Base-by-base conservation (phyloP, 2,113 vertebrate genomes). In the Gobio gobio region DNA sequence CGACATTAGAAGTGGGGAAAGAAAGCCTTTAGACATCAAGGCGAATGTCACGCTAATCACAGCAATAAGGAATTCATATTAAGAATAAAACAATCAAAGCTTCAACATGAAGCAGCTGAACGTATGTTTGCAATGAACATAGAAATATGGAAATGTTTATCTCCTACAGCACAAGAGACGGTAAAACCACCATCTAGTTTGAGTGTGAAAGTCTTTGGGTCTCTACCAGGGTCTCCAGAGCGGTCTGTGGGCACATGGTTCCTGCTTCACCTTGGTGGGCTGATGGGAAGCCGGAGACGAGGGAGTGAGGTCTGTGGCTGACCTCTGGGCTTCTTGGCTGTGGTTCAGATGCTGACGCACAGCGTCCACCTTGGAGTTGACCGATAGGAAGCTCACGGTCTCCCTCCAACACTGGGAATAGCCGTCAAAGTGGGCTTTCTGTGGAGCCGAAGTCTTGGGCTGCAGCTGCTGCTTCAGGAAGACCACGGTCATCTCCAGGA, bases 171-270 rank as follows among this genome's bases (percentile, higher is more conserved):
- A 82, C 26, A 9, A 47, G 61, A 63, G 88, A 89, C 36, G 79
- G 86, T 64, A 54, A 63, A 87, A 88, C 85, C 78, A 68, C 88
- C 87, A 88, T 90, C 86, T 83, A 78, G 86, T 61, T 68, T 77
- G 68, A 12, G 45, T 75, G 36, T 36, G 18, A 85, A 73, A 79
- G 80, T 86, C 72, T 87, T 45, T 68, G 40, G 40, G 64, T 54
- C 54, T 92, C 92, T 95, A 93, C 95, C 95, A 96, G 4, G 95
- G 95, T 83, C 95, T 95, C 95, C 95, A 96, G 86, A 96, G 88
- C 18, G 91, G 10, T 0, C 56, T 85, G 72, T 54, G 88, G 6
- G 81, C 43, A 22, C 77, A 51, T 7, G 77, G 45, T 70, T 51
- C 86, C 10, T 90, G 92, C 87, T 94, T 95, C 70, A 90, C 0